Base-by-base conservation (phyloP, 2,888 invertebrate species). In the Prenolepis imparis region DNA sequence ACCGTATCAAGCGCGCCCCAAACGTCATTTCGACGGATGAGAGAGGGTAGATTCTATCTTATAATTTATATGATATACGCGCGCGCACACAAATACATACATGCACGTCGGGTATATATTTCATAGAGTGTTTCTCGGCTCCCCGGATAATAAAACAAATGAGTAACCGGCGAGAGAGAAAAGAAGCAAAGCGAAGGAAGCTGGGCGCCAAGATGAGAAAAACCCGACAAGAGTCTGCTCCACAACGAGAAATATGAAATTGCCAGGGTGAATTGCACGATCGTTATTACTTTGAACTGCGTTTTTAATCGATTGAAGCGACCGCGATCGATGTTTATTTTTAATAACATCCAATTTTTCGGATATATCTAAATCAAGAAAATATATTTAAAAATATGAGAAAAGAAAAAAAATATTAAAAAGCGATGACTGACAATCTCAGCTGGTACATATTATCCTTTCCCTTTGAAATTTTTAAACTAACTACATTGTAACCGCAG, bases 21-120 rank as follows among this genome's bases (percentile, higher is more conserved):
- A 70, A 21, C 73, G 64, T 55, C 48, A 74, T 75, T 82, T 75
- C 57, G 28, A 41, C 59, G 77, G 77, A 77, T 64, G 59, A 67
- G 28, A 32, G 59, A 52, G 66, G 52, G 61, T 77, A 67, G 77
- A 61, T 82, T 55, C 36, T 67, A 77, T 77, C 82, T 78, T 39
- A 59, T 44, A 48, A 24, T 59, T 67, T 36, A 74, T 21, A 44
- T 81, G 24, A 44, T n/a, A n/a, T 48, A 64, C 41, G 4, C 11
- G 32, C 18, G 21, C 21, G n/a, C 41, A 6, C n/a, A 15, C 12
- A 5, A 12, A 24, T 1, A 12, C 24, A 32, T 21, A 39, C n/a
- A 8, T 1, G n/a, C 8, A 32, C n/a, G 48, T 44, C 44, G 48
- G 28, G 41, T 77, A 77, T 57, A 68, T 32, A 41, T 78, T 78